Evolutionary conservation across 1,140 invertebrate genomes (phyloP).

Genomic region (Penaeus japonicus): DNA sequence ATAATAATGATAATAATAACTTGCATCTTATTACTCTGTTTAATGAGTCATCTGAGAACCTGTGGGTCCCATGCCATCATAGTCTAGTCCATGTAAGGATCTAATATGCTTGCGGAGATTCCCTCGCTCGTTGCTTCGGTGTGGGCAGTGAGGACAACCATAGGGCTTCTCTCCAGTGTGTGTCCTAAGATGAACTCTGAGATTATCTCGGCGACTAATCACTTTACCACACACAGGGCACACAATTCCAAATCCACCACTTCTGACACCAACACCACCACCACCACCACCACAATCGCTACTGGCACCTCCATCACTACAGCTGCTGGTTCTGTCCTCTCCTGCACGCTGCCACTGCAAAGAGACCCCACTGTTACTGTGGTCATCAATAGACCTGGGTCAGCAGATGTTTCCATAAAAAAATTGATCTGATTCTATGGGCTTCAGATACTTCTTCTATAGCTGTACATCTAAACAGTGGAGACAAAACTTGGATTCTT

Average conservation of each 20-base stretch:
- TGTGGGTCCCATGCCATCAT: background rate
- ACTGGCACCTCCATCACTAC: constrained; percentile 19
- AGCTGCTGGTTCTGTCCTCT: constrained; percentile 22
- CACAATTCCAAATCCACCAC: constrained; percentile 45
- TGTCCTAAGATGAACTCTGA: constrained; percentile 58
- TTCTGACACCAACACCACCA: constrained; percentile 30
- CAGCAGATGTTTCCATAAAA: background rate
- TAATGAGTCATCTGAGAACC: background rate
- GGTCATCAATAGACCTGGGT: background rate
- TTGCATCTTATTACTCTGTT: background rate
- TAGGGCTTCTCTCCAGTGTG: constrained; percentile 50
- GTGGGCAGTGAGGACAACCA: constrained; percentile 44
- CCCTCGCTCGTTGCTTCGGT: constrained; percentile 51
- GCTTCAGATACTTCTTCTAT: too few relatives aligned
- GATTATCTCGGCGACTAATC: constrained; percentile 60
- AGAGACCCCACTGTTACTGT: constrained; percentile 49
- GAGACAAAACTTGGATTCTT: too few relatives aligned
- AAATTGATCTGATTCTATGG: background rate
- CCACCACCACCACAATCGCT: background rate
- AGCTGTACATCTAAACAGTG: too few relatives aligned
- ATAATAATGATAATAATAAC: too few relatives aligned
- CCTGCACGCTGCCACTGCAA: constrained; percentile 46
- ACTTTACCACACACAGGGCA: constrained; percentile 58
- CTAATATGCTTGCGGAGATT: constrained; percentile 60
- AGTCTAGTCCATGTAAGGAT: constrained; percentile 39